Evolutionary conservation across 2,888 invertebrate genomes (phyloP), one percentile per base, ranked within the genome.

Genomic region (Diaphora mendica): DNA sequence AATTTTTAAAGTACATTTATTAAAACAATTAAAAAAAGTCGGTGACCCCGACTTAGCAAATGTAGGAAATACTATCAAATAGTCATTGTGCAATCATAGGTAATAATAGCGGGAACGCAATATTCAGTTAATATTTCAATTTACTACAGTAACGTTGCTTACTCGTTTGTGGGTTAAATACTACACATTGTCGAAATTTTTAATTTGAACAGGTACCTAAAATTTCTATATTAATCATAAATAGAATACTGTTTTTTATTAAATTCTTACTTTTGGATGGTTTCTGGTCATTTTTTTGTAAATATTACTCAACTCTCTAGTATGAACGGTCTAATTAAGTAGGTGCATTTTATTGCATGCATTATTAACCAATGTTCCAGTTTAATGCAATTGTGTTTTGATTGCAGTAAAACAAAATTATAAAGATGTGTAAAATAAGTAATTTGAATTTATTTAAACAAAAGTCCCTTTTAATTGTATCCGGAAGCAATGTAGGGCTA

Each of bases 401-500:
- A 42, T 26, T 26, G 20, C 8, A 42, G 7, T 66, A 66, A 66
- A 44, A 44, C 20, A 30, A 48, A 67, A 20, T 30, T 23, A 33
- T 23, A 20, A 48, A 67, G 8, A 51, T 51, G 23, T 67, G 20
- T 30, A 17, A 44, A 48, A 13, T 26, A 59, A 30, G 9, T n/a
- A 33, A 51, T 44, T 68, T 35, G 33, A 68, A 35, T 48, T 67
- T 17, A 70, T 33, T 62, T 2, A 42, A 64, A 64, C 23, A 48
- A 48, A 55, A 74, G 73, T 73, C 75, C 71, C 74, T 79, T 79
- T 68, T 74, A 77, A 70, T 77, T 74, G 73, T 62, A 68, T 55
- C 76, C 84, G 81, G 83, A 79, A 48, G 20, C 62, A 17, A 62
- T 82, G 76, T 81, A 82, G 82, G 84, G 80, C 84, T 84, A 81